Conservation (phyloP, 2,888 invertebrate species). For the Malthinus seriepunctatus region DNA sequence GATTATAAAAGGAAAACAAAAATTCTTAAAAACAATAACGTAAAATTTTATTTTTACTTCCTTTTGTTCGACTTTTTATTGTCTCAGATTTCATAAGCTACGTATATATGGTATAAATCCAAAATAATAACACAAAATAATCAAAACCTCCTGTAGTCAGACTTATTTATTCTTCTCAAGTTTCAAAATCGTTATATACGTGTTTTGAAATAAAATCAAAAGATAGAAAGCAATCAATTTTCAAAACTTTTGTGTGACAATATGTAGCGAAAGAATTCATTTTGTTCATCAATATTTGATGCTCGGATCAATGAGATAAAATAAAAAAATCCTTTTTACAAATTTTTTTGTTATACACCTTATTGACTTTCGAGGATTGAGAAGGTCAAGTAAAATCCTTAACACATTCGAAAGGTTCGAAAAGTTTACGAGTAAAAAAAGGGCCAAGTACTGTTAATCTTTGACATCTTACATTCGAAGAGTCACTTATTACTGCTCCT, state of each 20-base stretch:
- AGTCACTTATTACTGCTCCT: constrained; percentile 29
- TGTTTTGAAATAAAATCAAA: constrained; percentile 33
- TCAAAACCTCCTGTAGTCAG: neutral
- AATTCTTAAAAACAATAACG: neutral
- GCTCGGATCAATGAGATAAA: constrained; percentile 15
- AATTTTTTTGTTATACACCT: constrained; percentile 19
- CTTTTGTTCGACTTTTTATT: neutral
- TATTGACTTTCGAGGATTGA: constrained; percentile 12
- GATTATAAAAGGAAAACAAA: constrained; percentile 31
- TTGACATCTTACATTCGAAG: constrained; percentile 35
- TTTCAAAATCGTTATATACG: constrained; percentile 26
- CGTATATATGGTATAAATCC: too few species aligned
- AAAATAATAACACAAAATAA: neutral
- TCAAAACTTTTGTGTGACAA: constrained; percentile 32
- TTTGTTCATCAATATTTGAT: constrained; percentile 29
- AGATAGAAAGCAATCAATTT: constrained; percentile 29
- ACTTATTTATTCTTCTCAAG: constrained; percentile 9
- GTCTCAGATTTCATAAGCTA: too few species aligned
- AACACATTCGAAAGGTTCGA: constrained; percentile 13
- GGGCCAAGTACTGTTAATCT: constrained; percentile 35
- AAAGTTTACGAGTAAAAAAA: constrained; percentile 19
- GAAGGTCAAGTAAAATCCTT: constrained; percentile 22
- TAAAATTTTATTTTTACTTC: too few species aligned
- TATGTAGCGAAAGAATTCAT: constrained; percentile 33
- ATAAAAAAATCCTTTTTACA: constrained; percentile 11